Base-by-base conservation (phyloP, 2,113 vertebrate species). In the Neoarius graeffei region DNA sequence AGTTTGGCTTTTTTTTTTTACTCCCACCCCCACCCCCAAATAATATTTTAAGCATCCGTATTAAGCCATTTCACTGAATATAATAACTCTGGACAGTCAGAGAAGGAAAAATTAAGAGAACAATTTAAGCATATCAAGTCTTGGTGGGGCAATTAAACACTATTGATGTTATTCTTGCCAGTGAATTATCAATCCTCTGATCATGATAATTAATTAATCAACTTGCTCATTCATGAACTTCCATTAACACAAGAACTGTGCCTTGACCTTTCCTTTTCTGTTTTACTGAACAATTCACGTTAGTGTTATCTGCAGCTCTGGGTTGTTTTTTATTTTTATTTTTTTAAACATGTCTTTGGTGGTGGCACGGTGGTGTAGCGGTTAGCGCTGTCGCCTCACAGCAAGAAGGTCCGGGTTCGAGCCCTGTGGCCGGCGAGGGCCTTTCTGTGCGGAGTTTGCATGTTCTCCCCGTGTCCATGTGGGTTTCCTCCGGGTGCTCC, bases 151-250 rank as follows among this genome's bases (percentile, higher is more conserved):
- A 95, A 93, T 94, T 95, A 95, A 92, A 90, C 93, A 92, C 92
- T 91, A 92, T 92, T 93, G 90, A 95, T 93, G 92, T 93, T 93
- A 94, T 93, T 91, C 91, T 94, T 89, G 84, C 87, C 90, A 87
- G 87, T 89, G 89, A 94, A 95, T 96, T 93, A 95, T 92, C 91
- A 93, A 89, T 89, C 89, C 93, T 91, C 91, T 93, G 92, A 94
- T 95, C 94, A 93, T 94, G 94, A 93, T 94, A 94, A 95, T 95
- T 95, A 95, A 96, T 94, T 92, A 94, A 95, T 95, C 93, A 93
- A 92, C 92, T 92, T 85, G 86, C 89, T 92, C 91, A 88, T 90
- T 92, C 89, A 90, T 90, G 88, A 89, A 88, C 91, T 93, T 84
- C 91, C 60, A 57, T 92, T 89, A 91, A 90, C 89, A 85, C 85